These are phyloP conservation scores for Cygnus atratus DNA, from an alignment of 2,113 vertebrate genomes.

Conservation along the genomic window DNA sequence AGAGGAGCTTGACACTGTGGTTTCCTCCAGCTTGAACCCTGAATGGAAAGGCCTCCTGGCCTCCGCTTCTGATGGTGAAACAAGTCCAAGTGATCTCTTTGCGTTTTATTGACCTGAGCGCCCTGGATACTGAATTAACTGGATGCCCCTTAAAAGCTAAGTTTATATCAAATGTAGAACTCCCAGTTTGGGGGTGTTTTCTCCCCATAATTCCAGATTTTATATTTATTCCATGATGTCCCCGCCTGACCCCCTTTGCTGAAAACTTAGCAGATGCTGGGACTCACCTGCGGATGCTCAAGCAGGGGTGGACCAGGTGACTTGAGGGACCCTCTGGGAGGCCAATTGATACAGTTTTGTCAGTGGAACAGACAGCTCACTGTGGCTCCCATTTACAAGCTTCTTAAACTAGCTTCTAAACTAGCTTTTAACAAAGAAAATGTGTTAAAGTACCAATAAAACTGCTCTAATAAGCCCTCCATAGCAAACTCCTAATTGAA, in stretches of 20 bases:
- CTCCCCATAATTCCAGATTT: background rate
- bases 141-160: background rate
- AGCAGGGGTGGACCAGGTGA: background rate
- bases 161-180: background rate
- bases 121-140: background rate
- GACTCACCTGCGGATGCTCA: background rate
- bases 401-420: slow-evolving; percentile 75
- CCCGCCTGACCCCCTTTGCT: background rate
- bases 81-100: background rate
- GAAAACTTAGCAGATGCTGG: background rate
- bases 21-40: background rate
- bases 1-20: accelerated
- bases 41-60: background rate
- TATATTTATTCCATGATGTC: background rate
- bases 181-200: background rate
- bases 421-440: slow-evolving; percentile 79
- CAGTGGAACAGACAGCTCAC: slow-evolving; percentile 55
- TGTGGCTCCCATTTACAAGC: slow-evolving; percentile 73
- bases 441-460: slow-evolving; percentile 77
- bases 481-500: slow-evolving; percentile 72
- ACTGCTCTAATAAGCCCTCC: slow-evolving; percentile 74
- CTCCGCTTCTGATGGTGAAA: background rate
- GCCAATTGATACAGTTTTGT: slow-evolving; percentile 33
- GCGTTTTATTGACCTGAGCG: background rate
- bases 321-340: slow-evolving; percentile 24